Percentiles rank a stretch among this genome's conserved stretches.
Conservation (phyloP, 1,140 invertebrate genomes). For the Drosophila subpulchrella region DNA sequence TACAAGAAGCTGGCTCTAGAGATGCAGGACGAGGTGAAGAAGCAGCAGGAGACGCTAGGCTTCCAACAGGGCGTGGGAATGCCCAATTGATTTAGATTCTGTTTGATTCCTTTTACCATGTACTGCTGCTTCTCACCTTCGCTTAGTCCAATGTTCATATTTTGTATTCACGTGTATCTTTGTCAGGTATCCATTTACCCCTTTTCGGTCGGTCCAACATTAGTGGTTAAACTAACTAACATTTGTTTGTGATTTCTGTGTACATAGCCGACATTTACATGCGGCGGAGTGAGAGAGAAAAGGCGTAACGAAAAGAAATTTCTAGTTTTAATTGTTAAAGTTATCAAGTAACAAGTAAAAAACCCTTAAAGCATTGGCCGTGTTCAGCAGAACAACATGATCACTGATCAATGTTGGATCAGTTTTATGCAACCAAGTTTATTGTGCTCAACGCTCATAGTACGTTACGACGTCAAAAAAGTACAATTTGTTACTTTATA, state of each 20-base stretch:
- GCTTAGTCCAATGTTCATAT: slow-evolving; percentile 20
- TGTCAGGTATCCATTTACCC: slow-evolving; percentile 1
- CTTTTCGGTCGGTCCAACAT: slow-evolving; percentile 14
- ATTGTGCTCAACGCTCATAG: too few species aligned
- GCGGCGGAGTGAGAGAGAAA: slow-evolving; percentile 4
- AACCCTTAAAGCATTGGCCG: slow-evolving; percentile 21
- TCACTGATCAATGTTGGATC: too few species aligned
- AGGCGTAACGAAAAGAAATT: slow-evolving; percentile 36
- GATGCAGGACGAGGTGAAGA: slow-evolving; percentile 88
- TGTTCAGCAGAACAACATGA: not conserved
- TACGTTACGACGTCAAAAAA: too few species aligned
- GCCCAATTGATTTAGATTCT: slow-evolving; percentile 54
- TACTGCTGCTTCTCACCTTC: not conserved
- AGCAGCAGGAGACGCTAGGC: slow-evolving; percentile 86
- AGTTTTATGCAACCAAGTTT: too few species aligned
- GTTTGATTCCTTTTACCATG: not conserved
- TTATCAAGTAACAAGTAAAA: slow-evolving; percentile 46
- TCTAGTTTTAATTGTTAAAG: slow-evolving; percentile 77
- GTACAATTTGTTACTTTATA: too few species aligned
- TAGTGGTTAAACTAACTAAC: slow-evolving; percentile 5
- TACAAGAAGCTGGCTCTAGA: slow-evolving; percentile 90
- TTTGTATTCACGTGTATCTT: slow-evolving; percentile 14
- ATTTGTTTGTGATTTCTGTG: slow-evolving; percentile 28
- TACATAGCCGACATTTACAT: slow-evolving; percentile 44
- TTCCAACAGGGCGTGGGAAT: slow-evolving; percentile 88